phyloP scores from a whole-genome alignment of 2,888 invertebrate species.

The Folsomia manolachei region DNA sequence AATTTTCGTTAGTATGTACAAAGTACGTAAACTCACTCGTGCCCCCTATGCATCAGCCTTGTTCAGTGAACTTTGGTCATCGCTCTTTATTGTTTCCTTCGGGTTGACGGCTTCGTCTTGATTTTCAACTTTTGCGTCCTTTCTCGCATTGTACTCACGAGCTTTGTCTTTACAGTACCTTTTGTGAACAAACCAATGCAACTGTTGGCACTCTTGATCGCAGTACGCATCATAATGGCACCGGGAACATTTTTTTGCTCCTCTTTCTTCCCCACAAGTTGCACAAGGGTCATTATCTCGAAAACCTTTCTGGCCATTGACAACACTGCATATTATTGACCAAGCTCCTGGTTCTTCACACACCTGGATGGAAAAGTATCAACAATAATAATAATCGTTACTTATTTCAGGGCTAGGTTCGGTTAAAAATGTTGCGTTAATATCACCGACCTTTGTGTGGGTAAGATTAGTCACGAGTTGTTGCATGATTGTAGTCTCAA shows the following conservation, averaged over 20 bases:
- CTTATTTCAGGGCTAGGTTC: background rate
- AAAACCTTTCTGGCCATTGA: conserved; percentile 85
- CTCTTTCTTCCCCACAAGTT: conserved; percentile 84
- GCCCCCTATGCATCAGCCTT: background rate
- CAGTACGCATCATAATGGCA: conserved; percentile 94
- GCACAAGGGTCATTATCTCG: conserved; percentile 67
- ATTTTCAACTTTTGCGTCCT: background rate
- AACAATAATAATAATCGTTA: background rate
- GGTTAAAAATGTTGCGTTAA: too few relatives aligned
- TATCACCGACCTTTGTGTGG: conserved; percentile 46
- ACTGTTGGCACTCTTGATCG: conserved; percentile 86
- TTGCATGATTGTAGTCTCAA: conserved; percentile 83
- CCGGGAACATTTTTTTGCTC: conserved; percentile 88
- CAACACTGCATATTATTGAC: conserved; percentile 66
- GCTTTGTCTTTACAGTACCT: conserved; percentile 71
- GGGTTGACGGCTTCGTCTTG: background rate
- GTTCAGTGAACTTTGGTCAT: background rate
- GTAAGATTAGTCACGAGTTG: conserved; percentile 58
- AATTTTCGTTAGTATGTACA: too few relatives aligned
- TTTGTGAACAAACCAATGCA: conserved; percentile 90
- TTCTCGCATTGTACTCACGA: conserved; percentile 47
- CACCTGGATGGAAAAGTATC: conserved; percentile 23
- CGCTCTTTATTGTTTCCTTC: background rate
- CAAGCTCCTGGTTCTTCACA: conserved; percentile 55
- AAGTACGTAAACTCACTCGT: too few relatives aligned